A percentile compares a stretch with the other conserved stretches of the same genome.
Evolutionary conservation across 2,888 invertebrate species (phyloP).

Genomic region (Scaptomyza polygonia): DNA sequence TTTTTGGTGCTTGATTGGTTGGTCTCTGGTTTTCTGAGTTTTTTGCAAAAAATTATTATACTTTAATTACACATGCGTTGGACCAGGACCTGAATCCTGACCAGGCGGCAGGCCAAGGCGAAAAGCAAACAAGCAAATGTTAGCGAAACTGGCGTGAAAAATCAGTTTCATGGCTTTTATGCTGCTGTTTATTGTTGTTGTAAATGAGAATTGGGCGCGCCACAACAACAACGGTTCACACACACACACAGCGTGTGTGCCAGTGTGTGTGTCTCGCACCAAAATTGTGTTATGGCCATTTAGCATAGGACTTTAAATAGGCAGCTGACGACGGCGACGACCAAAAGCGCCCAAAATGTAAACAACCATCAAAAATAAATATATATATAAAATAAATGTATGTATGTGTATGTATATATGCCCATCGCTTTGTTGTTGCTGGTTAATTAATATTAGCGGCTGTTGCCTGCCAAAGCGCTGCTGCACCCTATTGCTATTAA

Average conservation of each 20-base stretch:
- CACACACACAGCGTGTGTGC: not conserved
- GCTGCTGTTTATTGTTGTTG: constrained; percentile 78
- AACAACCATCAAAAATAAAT: constrained; percentile 23
- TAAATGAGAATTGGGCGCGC: constrained; percentile 60
- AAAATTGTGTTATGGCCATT: constrained; percentile 79
- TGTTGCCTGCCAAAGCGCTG: constrained; percentile 5
- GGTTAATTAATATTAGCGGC: constrained; percentile 68
- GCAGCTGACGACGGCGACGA: constrained; percentile 47
- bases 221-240: constrained; percentile 7
- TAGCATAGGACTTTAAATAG: constrained; percentile 61
- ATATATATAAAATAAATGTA: too few species aligned
- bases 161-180: constrained; percentile 80
- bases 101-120: constrained; percentile 14
- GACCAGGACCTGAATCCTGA: constrained; percentile 13
- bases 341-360: constrained; percentile 39
- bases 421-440: constrained; percentile 8
- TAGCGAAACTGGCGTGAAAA: constrained; percentile 80
- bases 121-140: constrained; percentile 58
- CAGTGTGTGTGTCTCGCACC: constrained; percentile 36
- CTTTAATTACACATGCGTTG: constrained; percentile 78
- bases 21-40: not conserved
- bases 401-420: too few species aligned
- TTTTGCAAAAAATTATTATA: constrained; percentile 73
- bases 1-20: constrained; percentile 8
- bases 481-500: constrained; percentile 37